These are phyloP conservation scores for Zoanthus sociatus DNA, from an alignment of 92 coral and sea anemone species.

Conservation along the genomic window DNA sequence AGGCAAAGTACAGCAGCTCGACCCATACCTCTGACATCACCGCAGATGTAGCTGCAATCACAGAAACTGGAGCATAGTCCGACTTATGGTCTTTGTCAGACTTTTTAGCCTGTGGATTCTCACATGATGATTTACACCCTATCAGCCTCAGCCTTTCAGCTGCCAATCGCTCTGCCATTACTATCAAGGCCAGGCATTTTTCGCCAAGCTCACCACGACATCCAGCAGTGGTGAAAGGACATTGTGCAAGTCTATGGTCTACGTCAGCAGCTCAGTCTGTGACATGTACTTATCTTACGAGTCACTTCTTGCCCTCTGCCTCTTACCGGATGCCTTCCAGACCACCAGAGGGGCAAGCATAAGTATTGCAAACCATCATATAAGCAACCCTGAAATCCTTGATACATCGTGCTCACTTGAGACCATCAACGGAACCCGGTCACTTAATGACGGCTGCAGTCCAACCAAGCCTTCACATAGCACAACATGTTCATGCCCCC, in stretches of 20 bases:
- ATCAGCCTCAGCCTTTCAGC: constrained; percentile 40
- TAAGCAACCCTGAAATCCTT: too few species aligned
- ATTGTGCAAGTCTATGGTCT: constrained; percentile 15
- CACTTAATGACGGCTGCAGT: too few species aligned
- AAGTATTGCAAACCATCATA: too few species aligned
- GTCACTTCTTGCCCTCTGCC: background rate
- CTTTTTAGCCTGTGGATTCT: constrained; percentile 26
- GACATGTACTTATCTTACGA: background rate
- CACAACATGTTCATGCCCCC: too few species aligned
- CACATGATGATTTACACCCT: constrained; percentile 20
- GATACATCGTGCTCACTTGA: too few species aligned
- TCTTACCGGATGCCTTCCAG: background rate
- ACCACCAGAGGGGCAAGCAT: too few species aligned
- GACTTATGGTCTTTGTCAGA: constrained; percentile 3
- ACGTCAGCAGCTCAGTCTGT: background rate
- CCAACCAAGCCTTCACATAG: too few species aligned
- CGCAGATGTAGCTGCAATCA: background rate
- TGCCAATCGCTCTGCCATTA: constrained; percentile 45
- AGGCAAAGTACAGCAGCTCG: too few species aligned
- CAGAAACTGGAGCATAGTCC: background rate
- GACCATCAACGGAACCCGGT: too few species aligned
- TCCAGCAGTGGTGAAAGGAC: background rate
- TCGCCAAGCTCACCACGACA: constrained; percentile 26
- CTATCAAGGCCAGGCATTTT: constrained; percentile 41
- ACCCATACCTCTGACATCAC: too few species aligned